These are phyloP conservation scores for Bradypus variegatus DNA, from an alignment of 2,797 vertebrate genomes.

Conservation along the genomic window DNA sequence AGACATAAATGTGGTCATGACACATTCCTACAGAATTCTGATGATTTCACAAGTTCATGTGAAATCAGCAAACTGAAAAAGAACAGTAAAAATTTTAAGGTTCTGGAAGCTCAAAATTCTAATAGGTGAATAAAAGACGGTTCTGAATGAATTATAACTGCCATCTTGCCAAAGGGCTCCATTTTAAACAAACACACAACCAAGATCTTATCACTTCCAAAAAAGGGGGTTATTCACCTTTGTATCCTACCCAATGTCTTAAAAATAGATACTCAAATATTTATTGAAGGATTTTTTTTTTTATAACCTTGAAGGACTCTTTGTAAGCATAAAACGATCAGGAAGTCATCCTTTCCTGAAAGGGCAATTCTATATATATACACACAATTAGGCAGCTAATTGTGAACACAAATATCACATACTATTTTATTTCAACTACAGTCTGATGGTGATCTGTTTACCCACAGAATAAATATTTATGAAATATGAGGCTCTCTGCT, in stretches of 20 bases:
- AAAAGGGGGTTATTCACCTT: neutral
- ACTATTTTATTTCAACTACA: neutral
- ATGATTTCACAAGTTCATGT: neutral
- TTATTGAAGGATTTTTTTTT: neutral
- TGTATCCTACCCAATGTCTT: neutral
- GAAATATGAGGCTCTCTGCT: neutral
- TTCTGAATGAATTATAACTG: neutral
- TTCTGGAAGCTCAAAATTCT: neutral
- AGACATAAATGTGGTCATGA: neutral
- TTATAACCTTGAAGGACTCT: neutral
- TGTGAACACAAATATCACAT: neutral
- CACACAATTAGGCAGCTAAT: neutral
- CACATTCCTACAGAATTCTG: neutral
- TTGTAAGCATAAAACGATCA: neutral
- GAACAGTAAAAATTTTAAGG: neutral
- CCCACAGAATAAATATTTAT: neutral
- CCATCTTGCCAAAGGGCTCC: neutral
- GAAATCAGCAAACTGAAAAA: neutral
- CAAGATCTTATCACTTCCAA: neutral
- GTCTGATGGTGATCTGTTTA: neutral
- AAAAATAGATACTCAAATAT: neutral
- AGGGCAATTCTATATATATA: neutral
- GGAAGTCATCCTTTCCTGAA: neutral
- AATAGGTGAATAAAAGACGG: neutral
- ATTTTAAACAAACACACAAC: neutral